Base-by-base conservation (phyloP, 2,113 vertebrate genomes). In the Pachypanchax playfairii region DNA sequence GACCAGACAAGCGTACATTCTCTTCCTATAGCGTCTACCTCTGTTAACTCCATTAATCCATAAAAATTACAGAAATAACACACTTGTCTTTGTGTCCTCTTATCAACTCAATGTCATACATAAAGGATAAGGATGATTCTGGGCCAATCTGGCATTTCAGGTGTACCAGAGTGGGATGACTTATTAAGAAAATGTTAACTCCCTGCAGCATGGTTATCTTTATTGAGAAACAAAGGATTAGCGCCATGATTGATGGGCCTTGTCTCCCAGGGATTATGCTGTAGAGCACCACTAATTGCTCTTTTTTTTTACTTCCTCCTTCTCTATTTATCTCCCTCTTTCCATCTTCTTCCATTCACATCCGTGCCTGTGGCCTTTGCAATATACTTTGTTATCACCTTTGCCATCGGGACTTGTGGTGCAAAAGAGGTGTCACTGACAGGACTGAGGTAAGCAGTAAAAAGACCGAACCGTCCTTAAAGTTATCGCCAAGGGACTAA, bases 221-320 rank as follows among this genome's bases (percentile, higher is more conserved):
- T 83, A 81, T 84, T 75, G 81, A 81, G 80, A 84, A 88, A 85
- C 85, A 90, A 88, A 86, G 85, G 84, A 84, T 85, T 86, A 88
- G 77, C 68, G 70, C 44, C 57, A 63, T 90, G 88, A 90, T 87
- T 88, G 88, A 90, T 90, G 87, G 86, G 84, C 68, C 80, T 70
- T 70, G 86, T 87, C 84, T 88, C 83, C 66, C 1, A 73, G 86
- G 85, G 83, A 88, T 86, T 83, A 83, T 54, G 71, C 82, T 77
- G 85, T 66, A 79, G 82, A 86, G 79, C 77, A 51, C 75, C 52
- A 35, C 89, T 88, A 88, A 89, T 89, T 88, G 75, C 87, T 80
- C 81, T 75, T 67, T 59, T 69, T 68, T 53, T 67, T 53, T 52
- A 17, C 80, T 78, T 73, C 70, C 73, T 82, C 73, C 75, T 66